phyloP scores from a whole-genome alignment of 2,113 vertebrate genomes.

The Saguinus imperator region DNA sequence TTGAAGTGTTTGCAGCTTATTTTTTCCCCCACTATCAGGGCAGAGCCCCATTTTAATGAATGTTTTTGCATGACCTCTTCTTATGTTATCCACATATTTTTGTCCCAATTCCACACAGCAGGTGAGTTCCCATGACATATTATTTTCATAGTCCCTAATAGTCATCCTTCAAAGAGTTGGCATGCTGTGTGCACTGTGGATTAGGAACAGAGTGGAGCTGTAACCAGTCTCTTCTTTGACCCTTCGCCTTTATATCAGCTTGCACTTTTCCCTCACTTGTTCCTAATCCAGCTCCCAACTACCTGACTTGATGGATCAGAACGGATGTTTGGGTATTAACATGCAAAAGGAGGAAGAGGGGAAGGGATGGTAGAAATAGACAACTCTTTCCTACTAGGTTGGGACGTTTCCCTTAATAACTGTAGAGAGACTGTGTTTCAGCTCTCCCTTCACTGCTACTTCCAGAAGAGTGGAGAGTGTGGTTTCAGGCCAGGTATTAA shows the following conservation, averaged over 20 bases:
- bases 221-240: conserved; percentile 9
- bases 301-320: neutral
- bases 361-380: neutral
- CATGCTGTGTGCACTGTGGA: neutral
- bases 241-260: conserved; percentile 1
- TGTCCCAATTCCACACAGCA: conserved; percentile 9
- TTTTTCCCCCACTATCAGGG: conserved; percentile 7
- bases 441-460: conserved; percentile 26
- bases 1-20: conserved; percentile 72
- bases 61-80: conserved; percentile 26
- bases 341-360: neutral
- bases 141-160: conserved; percentile 18
- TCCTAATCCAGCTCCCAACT: neutral
- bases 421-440: conserved; percentile 3
- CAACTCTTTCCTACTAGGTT: neutral
- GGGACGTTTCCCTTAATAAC: neutral
- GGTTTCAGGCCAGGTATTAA: conserved; percentile 40
- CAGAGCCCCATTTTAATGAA: conserved; percentile 49
- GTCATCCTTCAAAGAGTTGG: neutral
- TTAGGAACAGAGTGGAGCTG: conserved; percentile 3
- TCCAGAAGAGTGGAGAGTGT: neutral
- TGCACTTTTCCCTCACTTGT: neutral
- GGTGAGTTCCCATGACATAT: conserved; percentile 17
- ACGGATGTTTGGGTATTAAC: conserved; percentile 30
- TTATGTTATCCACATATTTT: conserved; percentile 37